Conservation (phyloP, 2,113 vertebrate genomes). For the Phoxinus phoxinus region DNA sequence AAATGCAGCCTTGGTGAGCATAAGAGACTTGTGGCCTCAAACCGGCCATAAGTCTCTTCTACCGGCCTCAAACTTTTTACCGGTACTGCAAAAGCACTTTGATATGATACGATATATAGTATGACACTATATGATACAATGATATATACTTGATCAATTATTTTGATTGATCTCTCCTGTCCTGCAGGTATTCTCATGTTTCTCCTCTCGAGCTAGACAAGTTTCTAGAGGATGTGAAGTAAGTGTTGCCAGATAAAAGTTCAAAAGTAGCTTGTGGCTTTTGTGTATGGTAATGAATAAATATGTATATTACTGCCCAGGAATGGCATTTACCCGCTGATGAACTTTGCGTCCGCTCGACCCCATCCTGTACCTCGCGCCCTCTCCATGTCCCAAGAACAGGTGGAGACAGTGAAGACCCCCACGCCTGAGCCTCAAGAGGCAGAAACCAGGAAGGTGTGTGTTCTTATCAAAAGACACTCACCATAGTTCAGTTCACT, state of each 20-base stretch:
- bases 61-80: neutral
- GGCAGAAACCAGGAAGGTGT: conserved; percentile 90
- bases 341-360: conserved; percentile 89
- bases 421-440: conserved; percentile 93
- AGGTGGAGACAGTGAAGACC: conserved; percentile 88
- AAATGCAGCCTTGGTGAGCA: neutral
- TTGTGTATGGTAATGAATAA: neutral
- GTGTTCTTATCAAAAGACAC: neutral
- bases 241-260: conserved; percentile 56
- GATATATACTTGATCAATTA: neutral
- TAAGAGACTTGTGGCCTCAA: too few relatives aligned
- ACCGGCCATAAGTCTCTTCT: too few relatives aligned
- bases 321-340: conserved; percentile 95
- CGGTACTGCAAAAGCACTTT: too few relatives aligned
- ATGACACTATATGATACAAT: neutral
- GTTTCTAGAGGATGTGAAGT: conserved; percentile 96
- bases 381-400: conserved; percentile 87
- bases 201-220: conserved; percentile 94
- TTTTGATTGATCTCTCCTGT: neutral
- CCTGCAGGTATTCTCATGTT: conserved; percentile 88
- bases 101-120: neutral
- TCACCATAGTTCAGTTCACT: neutral
- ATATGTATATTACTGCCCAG: conserved; percentile 64
- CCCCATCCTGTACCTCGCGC: conserved; percentile 86
- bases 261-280: neutral